Conservation (phyloP, 2,888 invertebrate genomes). For the Fissipunctia ypsillon region DNA sequence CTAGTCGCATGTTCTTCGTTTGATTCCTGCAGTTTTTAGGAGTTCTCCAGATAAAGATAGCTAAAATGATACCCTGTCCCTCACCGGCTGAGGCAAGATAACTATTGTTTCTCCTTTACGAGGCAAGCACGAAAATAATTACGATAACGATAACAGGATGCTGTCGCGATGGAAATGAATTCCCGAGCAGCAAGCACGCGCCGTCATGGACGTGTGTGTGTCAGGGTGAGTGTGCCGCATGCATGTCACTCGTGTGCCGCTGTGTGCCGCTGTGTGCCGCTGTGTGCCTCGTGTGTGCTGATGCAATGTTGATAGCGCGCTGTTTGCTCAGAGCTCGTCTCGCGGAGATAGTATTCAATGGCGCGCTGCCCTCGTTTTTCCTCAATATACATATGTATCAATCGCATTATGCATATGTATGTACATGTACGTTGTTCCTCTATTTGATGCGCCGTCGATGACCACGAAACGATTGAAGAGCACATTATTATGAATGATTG, state of each 20-base stretch:
- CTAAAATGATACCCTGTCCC: background rate
- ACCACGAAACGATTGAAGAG: background rate
- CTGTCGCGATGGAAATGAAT: conserved; percentile 17
- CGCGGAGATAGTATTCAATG: conserved; percentile 49
- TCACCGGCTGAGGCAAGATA: background rate
- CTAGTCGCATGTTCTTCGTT: background rate
- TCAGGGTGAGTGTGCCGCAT: conserved; percentile 8
- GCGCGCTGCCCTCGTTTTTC: conserved; percentile 50
- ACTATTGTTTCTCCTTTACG: background rate
- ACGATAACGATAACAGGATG: background rate
- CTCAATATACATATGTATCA: no score
- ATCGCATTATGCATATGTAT: conserved; percentile 25
- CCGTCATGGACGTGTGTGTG: no score
- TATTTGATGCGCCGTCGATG: background rate
- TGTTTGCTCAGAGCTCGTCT: conserved; percentile 53
- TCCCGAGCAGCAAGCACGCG: conserved; percentile 1
- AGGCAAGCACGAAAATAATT: conserved; percentile 19
- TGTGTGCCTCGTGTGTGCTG: conserved; percentile 58
- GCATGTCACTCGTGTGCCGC: background rate
- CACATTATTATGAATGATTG: background rate
- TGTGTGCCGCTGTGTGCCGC: background rate
- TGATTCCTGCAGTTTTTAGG: background rate
- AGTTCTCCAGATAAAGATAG: background rate
- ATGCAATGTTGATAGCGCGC: conserved; percentile 68
- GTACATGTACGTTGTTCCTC: background rate